Evolutionary conservation across 2,888 invertebrate species (phyloP), one percentile per base, ranked within the genome.

Genomic region (Cenopis cana): DNA sequence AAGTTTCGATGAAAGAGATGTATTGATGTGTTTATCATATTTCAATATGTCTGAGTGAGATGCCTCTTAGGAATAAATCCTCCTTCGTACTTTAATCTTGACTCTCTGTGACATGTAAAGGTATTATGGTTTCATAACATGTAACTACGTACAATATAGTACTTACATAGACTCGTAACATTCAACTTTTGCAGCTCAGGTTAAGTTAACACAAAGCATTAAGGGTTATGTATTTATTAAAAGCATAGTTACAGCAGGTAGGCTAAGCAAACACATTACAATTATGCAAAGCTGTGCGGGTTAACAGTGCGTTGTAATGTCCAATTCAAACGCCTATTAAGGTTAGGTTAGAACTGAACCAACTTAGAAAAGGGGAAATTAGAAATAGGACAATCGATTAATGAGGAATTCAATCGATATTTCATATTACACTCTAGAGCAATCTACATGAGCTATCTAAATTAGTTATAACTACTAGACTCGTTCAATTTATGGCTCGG

Each of bases 211-310:
- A 38, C 38, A 12, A 38, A 12, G 12, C 38, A 38, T 11, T 36
- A 36, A 36, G 2, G 9, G 36, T 11, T n/a, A 38, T 38, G 12
- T 41, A 41, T 41, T 41, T 41, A 14, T 41, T n/a, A 5, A 41
- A 41, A 12, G n/a, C n/a, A 46, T n/a, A 46, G n/a, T 6, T n/a
- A 46, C 46, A 5, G 14, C n/a, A 46, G 24, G 24, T 24, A 6
- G 46, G n/a, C 46, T n/a, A 6, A n/a, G 46, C n/a, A 46, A 46
- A 46, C 46, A 46, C 46, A 46, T 46, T 46, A 46, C 46, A 46
- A 46, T 46, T 46, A 46, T 46, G n/a, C 46, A 46, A 46, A 46
- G 46, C 46, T 46, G n/a, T 6, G 12, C 8, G 46, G 46, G 6
- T 14, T n/a, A 8, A n/a, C 46, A n/a, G 5, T 8, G 46, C n/a